These are phyloP conservation scores for Axea sp. DNA, from an alignment of 2,888 invertebrate species.

Conservation along the genomic window DNA sequence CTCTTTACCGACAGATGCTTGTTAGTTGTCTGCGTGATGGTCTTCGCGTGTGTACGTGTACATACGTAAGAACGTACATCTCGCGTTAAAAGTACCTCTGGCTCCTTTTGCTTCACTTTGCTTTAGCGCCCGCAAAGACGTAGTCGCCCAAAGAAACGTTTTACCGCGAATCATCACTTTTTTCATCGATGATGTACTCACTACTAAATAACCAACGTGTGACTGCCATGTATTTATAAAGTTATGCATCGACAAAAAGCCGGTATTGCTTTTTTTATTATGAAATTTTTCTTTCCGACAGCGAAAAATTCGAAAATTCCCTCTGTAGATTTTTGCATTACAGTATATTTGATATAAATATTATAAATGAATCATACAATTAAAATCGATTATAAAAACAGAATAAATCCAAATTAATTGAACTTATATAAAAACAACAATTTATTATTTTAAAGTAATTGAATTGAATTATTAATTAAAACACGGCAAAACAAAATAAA, in stretches of 20 bases:
- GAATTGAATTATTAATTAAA: no score
- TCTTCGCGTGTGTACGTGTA: conserved; percentile 22
- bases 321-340: no score
- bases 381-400: no score
- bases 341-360: no score
- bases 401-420: no score
- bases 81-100: conserved; percentile 52
- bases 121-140: conserved; percentile 53
- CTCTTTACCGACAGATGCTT: conserved; percentile 71
- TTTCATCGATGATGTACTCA: conserved; percentile 38
- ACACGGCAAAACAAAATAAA: no score
- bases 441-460: no score
- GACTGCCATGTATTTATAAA: conserved; percentile 52
- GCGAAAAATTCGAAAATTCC: no score
- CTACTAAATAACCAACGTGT: conserved; percentile 37
- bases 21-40: conserved; percentile 69
- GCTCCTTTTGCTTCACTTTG: conserved; percentile 50
- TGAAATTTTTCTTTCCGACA: no score
- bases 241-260: conserved; percentile 26
- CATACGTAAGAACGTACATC: conserved; percentile 43
- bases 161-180: conserved; percentile 57
- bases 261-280: neutral
- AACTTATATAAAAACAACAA: no score
- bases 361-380: no score
- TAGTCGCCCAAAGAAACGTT: conserved; percentile 45